A percentile compares a stretch with the other conserved stretches of the same genome.
Conservation (phyloP, 2,888 invertebrate species). For the Epirrhoe tristata region DNA sequence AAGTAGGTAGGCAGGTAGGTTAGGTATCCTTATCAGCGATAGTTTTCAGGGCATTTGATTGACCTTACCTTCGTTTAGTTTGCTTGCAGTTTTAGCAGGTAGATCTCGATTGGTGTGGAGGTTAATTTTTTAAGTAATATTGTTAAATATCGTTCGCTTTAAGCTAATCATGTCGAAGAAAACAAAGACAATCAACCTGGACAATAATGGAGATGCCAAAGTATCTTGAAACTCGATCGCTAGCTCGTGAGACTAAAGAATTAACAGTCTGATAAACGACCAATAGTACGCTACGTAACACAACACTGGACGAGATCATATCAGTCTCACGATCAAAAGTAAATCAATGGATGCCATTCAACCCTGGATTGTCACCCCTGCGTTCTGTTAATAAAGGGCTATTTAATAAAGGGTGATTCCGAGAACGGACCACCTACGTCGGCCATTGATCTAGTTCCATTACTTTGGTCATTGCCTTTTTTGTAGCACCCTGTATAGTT, state of each 20-base stretch:
- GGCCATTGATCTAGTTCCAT: constrained; percentile 71
- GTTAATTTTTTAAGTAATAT: too few relatives aligned
- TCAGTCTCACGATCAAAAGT: constrained; percentile 77
- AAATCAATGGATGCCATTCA: constrained; percentile 74
- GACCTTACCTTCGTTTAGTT: too few relatives aligned
- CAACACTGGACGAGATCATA: constrained; percentile 77
- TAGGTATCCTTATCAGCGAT: too few relatives aligned
- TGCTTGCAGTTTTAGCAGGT: too few relatives aligned
- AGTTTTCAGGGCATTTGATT: too few relatives aligned
- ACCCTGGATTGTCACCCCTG: constrained; percentile 67
- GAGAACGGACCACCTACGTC: constrained; percentile 77
- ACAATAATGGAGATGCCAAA: constrained; percentile 29
- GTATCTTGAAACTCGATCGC: constrained; percentile 42
- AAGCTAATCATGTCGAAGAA: neutral
- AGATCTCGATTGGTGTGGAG: too few relatives aligned
- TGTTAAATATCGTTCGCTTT: too few relatives aligned
- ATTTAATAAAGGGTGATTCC: constrained; percentile 71
- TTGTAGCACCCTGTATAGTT: constrained; percentile 50
- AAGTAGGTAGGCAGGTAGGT: too few relatives aligned
- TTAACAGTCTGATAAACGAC: constrained; percentile 49
- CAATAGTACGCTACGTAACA: constrained; percentile 66
- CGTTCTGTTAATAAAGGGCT: constrained; percentile 54
- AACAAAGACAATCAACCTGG: constrained; percentile 9
- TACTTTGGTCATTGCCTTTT: constrained; percentile 60
- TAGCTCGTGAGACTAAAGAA: constrained; percentile 42